phyloP scores from a whole-genome alignment of 1,140 invertebrate genomes.

The Penaeus chinensis region DNA sequence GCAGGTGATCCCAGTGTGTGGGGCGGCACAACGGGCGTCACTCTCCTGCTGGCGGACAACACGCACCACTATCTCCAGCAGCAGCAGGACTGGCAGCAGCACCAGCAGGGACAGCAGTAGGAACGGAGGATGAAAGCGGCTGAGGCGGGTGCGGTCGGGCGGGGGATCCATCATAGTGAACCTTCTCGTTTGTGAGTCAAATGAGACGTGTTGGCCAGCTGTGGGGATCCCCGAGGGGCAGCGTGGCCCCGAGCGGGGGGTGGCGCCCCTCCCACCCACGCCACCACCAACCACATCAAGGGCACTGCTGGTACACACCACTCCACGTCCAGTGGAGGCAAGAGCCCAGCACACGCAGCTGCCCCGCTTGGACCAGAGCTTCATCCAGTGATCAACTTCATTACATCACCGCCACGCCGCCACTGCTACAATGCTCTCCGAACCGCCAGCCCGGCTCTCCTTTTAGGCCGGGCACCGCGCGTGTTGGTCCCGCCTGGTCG shows the following conservation, averaged over 20 bases:
- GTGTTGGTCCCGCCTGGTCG: too few species aligned
- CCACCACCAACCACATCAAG: slow-evolving; percentile 9
- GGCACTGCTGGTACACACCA: slow-evolving; percentile 15
- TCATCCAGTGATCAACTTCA: too few species aligned
- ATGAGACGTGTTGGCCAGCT: slow-evolving; percentile 58
- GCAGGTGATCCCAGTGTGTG: slow-evolving; percentile 55
- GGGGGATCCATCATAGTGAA: slow-evolving; percentile 57
- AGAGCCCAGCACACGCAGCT: neutral
- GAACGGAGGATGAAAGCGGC: slow-evolving; percentile 3
- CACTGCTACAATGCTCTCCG: too few species aligned
- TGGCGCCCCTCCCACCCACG: slow-evolving; percentile 47
- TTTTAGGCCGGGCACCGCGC: too few species aligned
- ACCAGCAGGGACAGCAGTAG: slow-evolving; percentile 16
- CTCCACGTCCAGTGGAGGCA: slow-evolving; percentile 6
- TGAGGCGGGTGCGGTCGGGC: slow-evolving; percentile 3
- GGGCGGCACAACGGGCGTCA: slow-evolving; percentile 47
- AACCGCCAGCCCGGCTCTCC: too few species aligned
- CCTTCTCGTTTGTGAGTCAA: slow-evolving; percentile 60
- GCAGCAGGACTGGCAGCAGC: slow-evolving; percentile 18
- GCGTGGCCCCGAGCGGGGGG: slow-evolving; percentile 26
- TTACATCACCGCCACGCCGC: too few species aligned
- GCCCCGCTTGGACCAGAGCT: slow-evolving; percentile 9
- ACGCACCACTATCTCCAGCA: slow-evolving; percentile 43
- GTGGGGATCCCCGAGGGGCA: slow-evolving; percentile 44
- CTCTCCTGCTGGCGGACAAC: slow-evolving; percentile 46